Percentiles rank a stretch among this genome's conserved stretches.
phyloP scores from a whole-genome alignment of 2,113 vertebrate species.

The Dolichotis patagonum region DNA sequence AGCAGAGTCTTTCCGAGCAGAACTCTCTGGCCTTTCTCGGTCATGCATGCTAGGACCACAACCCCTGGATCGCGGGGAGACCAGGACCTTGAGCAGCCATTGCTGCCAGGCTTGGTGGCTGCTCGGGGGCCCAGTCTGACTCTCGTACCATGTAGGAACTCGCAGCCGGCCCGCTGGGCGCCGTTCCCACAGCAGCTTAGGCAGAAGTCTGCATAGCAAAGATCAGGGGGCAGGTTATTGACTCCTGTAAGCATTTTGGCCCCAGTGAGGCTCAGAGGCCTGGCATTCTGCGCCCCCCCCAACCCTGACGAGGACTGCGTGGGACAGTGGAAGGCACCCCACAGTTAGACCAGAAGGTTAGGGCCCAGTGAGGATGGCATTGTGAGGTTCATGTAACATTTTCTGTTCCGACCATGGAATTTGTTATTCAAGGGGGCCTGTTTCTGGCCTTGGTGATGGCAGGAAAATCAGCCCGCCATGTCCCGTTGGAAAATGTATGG shows the following conservation, averaged over 20 bases:
- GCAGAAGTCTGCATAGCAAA: not conserved
- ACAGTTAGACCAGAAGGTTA: not conserved
- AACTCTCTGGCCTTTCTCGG: not conserved
- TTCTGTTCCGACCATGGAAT: not conserved
- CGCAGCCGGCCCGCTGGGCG: rapidly evolving
- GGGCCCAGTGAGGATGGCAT: not conserved
- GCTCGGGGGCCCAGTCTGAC: not conserved
- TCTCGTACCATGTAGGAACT: not conserved
- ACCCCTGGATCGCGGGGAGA: not conserved
- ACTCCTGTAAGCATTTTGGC: not conserved
- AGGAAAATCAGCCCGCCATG: not conserved
- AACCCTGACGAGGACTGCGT: rapidly evolving
- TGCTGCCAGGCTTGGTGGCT: not conserved
- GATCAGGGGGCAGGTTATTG: not conserved
- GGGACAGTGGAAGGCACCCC: not conserved
- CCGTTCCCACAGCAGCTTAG: no score
- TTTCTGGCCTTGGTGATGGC: not conserved
- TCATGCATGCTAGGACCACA: rapidly evolving
- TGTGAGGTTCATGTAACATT: not conserved
- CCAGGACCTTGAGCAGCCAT: not conserved
- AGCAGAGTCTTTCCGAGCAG: not conserved
- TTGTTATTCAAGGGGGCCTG: not conserved
- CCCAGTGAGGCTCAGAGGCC: not conserved
- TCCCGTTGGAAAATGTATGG: not conserved
- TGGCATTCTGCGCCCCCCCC: not conserved